Conservation (phyloP, 2,888 invertebrate genomes). For the Drosophila barbarae region DNA sequence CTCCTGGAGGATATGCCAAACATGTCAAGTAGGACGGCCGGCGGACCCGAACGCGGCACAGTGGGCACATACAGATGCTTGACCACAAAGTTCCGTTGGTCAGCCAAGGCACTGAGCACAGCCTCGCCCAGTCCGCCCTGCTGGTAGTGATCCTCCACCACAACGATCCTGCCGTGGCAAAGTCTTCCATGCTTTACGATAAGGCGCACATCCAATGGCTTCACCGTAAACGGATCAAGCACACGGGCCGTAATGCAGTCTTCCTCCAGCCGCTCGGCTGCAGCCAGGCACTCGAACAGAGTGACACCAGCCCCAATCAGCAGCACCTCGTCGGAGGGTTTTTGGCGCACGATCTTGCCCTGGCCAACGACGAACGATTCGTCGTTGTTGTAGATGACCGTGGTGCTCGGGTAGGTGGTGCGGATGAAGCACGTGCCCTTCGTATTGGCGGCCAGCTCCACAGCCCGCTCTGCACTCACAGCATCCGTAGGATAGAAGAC, state of each 20-base stretch:
- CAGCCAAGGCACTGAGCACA: constrained; percentile 89
- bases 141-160: constrained; percentile 98
- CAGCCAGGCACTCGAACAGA: constrained; percentile 92
- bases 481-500: constrained; percentile 94
- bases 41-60: constrained; percentile 96
- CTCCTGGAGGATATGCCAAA: constrained; percentile 93
- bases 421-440: constrained; percentile 97
- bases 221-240: constrained; percentile 96
- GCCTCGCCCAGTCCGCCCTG: constrained; percentile 97
- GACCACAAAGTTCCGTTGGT: constrained; percentile 85
- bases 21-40: constrained; percentile 90
- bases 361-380: constrained; percentile 90
- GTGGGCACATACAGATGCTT: constrained; percentile 89
- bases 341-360: constrained; percentile 88
- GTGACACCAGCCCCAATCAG: constrained; percentile 97
- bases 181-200: constrained; percentile 88
- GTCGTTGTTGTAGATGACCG: constrained; percentile 91
- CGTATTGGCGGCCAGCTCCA: constrained; percentile 97
- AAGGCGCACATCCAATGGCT: constrained; percentile 92
- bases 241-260: constrained; percentile 88
- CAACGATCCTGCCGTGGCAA: constrained; percentile 90
- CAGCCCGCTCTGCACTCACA: constrained; percentile 95
- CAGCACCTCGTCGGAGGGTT: constrained; percentile 88
- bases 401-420: constrained; percentile 94
- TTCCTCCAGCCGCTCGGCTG: constrained; percentile 87